Conservation (phyloP, 1,140 invertebrate genomes). For the Sycobia sp. region DNA sequence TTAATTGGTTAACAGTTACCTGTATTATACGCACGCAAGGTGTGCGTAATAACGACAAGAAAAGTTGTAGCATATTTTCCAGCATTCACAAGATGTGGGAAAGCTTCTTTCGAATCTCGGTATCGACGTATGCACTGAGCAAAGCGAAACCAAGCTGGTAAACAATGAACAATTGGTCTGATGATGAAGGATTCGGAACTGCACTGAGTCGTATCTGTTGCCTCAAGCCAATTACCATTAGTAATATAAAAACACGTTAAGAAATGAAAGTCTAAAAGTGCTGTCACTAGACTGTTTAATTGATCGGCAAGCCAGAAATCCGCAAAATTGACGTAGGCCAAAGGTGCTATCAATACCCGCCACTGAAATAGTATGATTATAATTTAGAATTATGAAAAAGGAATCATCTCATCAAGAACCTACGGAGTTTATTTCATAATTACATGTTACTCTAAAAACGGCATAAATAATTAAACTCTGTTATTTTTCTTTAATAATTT, state of each 20-base stretch:
- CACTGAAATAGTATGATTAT: constrained; percentile 67
- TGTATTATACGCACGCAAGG: constrained; percentile 72
- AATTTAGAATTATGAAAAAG: no score
- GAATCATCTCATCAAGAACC: no score
- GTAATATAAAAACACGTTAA: constrained; percentile 83
- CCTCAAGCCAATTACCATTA: constrained; percentile 73
- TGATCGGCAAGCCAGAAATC: constrained; percentile 99
- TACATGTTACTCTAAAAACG: no score
- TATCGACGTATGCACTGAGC: constrained; percentile 96
- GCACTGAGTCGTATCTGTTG: constrained; percentile 66
- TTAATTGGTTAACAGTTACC: no score
- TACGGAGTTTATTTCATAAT: no score
- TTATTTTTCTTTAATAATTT: no score
- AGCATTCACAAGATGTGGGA: constrained; percentile 96
- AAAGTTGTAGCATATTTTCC: constrained; percentile 98
- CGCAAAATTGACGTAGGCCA: constrained; percentile 94
- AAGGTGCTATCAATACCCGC: constrained; percentile 88
- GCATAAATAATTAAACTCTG: no score
- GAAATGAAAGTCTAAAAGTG: constrained; percentile 94
- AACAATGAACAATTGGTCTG: constrained; percentile 81
- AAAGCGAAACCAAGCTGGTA: constrained; percentile 98
- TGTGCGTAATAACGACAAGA: constrained; percentile 87
- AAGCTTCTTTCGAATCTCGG: constrained; percentile 83
- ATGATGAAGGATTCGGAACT: constrained; percentile 69
- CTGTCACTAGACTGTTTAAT: constrained; percentile 88